Evolutionary conservation across 2,113 vertebrate species (phyloP).

Genomic region (Hemiscyllium ocellatum): DNA sequence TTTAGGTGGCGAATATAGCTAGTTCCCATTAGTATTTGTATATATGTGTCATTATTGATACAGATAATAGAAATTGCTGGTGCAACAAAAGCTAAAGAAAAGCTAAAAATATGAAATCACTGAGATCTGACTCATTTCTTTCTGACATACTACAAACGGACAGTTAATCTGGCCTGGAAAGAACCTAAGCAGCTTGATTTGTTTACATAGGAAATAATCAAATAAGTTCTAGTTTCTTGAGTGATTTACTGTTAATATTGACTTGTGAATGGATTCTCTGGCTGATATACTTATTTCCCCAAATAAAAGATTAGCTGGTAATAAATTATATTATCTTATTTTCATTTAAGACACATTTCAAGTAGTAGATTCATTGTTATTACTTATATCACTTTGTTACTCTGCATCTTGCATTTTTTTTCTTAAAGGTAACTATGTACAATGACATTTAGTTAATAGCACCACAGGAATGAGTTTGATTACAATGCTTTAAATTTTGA

Average conservation of each 20-base stretch:
- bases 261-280: background rate
- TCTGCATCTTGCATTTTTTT: background rate
- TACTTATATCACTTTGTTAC: background rate
- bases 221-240: background rate
- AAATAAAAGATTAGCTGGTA: background rate
- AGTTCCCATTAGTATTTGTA: background rate
- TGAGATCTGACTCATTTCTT: background rate
- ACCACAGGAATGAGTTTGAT: background rate
- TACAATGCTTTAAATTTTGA: background rate
- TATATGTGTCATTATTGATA: background rate
- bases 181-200: background rate
- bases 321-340: background rate
- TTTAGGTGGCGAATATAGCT: background rate
- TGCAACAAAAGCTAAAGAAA: background rate
- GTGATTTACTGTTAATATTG: background rate
- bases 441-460: background rate
- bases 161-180: background rate
- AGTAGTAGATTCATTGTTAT: background rate
- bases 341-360: background rate
- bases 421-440: background rate
- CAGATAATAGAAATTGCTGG: background rate
- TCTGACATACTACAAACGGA: background rate
- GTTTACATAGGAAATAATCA: background rate
- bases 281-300: background rate
- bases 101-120: background rate